A percentile compares a stretch with the other conserved stretches of the same genome.
Evolutionary conservation across 2,797 vertebrate genomes (phyloP).

Genomic region (Carduelis carduelis): DNA sequence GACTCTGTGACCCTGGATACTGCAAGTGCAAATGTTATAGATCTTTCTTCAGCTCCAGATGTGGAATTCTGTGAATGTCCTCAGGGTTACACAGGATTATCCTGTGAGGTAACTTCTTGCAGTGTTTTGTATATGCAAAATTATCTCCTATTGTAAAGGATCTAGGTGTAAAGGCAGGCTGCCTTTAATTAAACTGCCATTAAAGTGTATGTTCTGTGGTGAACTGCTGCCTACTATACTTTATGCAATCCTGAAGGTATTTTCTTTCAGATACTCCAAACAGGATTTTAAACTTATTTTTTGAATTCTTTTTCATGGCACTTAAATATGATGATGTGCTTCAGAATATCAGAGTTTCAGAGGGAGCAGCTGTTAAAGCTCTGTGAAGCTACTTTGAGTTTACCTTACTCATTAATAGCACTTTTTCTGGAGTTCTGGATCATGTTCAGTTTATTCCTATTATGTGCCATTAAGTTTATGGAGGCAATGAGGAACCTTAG

Average conservation of each 20-base stretch:
- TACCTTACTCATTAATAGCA: neutral
- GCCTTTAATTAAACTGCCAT: neutral
- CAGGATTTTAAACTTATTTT: neutral
- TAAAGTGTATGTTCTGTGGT: neutral
- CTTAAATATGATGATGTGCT: neutral
- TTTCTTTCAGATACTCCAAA: neutral
- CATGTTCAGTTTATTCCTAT: neutral
- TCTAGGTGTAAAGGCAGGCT: neutral
- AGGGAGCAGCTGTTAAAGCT: neutral
- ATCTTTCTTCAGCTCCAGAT: constrained; percentile 71
- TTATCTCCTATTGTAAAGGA: neutral
- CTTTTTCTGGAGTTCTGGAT: neutral
- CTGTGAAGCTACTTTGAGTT: neutral
- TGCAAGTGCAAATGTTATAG: constrained; percentile 74
- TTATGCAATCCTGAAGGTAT: neutral
- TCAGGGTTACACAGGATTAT: constrained; percentile 88
- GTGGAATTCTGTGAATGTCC: constrained; percentile 93
- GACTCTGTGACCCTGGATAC: constrained; percentile 82
- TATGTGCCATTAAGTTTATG: neutral
- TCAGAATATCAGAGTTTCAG: neutral
- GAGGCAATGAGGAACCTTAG: neutral
- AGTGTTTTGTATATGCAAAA: neutral
- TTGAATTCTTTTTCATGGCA: neutral
- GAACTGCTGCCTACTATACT: neutral
- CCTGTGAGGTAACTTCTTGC: constrained; percentile 85